Base-by-base conservation (phyloP, 2,888 invertebrate genomes). In the Entomobrya proxima region DNA sequence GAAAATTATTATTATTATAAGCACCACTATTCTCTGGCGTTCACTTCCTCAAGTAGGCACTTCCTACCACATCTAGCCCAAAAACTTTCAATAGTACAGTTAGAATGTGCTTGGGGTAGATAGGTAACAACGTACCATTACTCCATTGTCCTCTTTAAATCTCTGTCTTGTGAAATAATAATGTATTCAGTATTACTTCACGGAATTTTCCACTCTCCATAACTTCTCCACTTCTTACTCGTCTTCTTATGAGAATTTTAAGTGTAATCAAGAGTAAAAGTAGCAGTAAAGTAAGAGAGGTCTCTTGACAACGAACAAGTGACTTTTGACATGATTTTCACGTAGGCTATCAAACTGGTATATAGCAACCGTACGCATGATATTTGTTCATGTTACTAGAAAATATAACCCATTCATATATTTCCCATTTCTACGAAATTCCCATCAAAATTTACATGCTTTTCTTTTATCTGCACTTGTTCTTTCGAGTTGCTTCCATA, bases 291-390 rank as follows among this genome's bases (percentile, higher is more conserved):
- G 37, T 27, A 37, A 27, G 2, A 37, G 15, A 24, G 24, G 67
- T 67, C 67, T 67, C 67, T 67, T 67, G 67, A 67, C 67, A 67
- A 24, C 13, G 40, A 13, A 37, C 37, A 67, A 67, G 67, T 67
- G 67, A 40, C 67, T 67, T 67, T 67, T 67, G 67, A 67, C 67
- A 67, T 67, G 61, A 32, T 61, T 61, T 61, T 61, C 35, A 35
- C 1, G 35, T 35, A 32, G 9, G 18, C n/a, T 61, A 61, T 35
- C 35, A 61, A 61, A 61, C n/a, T n/a, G 18, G 18, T 35, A 32
- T 27, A 24, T 2, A n/a, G 24, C 13, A 55, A 24, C 13, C 55
- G 4, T 4, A 24, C 6, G n/a, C n/a, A n/a, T n/a, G n/a, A n/a
- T n/a, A n/a, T n/a, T n/a, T n/a, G n/a, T n/a, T n/a, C n/a, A n/a